A percentile compares a stretch with the other conserved stretches of the same genome.
Evolutionary conservation across 1,140 invertebrate species (phyloP).

Genomic region (Lepidurus packardi): DNA sequence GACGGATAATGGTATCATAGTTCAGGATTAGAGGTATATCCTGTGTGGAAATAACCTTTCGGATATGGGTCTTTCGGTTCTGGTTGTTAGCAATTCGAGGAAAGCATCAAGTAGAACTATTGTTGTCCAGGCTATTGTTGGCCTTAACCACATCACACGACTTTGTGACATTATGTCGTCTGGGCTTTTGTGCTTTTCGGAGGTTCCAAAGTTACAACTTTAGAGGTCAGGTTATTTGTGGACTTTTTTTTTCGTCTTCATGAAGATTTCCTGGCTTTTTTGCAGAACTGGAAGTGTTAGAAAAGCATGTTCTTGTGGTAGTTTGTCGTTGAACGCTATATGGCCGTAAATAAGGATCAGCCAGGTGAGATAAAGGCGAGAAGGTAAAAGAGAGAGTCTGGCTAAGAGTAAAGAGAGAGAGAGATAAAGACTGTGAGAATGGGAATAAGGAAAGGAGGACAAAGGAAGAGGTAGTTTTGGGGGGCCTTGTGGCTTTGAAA

Average conservation of each 20-base stretch:
- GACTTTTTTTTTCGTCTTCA: neutral
- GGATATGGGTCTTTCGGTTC: too few relatives aligned
- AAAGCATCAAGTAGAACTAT: neutral
- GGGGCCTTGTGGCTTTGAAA: neutral
- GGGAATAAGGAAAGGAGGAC: neutral
- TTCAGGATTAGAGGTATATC: neutral
- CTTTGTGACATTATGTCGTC: neutral
- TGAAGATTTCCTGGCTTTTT: neutral
- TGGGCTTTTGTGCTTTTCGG: neutral
- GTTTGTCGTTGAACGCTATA: neutral
- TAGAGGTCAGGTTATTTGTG: too few relatives aligned
- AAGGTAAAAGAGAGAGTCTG: neutral
- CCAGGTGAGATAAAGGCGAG: constrained; percentile 10
- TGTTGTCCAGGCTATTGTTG: constrained; percentile 1
- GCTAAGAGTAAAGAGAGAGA: too few relatives aligned
- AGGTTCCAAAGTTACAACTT: too few relatives aligned
- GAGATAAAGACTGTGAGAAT: constrained; percentile 15
- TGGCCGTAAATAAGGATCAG: neutral
- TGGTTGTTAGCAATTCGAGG: too few relatives aligned
- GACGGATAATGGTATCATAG: neutral
- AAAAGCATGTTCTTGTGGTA: neutral
- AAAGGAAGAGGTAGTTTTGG: neutral
- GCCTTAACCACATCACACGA: constrained; percentile 8
- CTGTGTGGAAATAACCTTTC: too few relatives aligned
- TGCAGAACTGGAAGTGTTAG: neutral